Evolutionary conservation across 2,888 invertebrate genomes (phyloP).

Genomic region (Agriopis leucophaearia): DNA sequence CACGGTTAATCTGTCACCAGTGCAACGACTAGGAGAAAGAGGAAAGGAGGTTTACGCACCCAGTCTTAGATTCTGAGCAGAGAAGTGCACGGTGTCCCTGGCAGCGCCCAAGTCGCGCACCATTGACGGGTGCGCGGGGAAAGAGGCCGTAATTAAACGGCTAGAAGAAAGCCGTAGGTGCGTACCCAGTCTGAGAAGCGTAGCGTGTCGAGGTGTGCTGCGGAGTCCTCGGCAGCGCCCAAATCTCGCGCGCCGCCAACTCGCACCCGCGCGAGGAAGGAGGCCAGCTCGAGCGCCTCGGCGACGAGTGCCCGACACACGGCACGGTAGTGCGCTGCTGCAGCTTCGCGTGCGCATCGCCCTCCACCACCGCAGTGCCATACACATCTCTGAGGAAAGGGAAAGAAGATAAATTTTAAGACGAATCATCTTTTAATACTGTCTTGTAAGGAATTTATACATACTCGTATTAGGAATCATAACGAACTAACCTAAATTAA

Average conservation of each 20-base stretch:
- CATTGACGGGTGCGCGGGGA: not conserved
- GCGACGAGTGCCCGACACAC: constrained; percentile 97
- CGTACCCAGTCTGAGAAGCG: constrained; percentile 86
- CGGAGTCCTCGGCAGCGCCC: constrained; percentile 88
- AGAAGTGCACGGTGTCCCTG: not conserved
- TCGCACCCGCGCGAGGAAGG: constrained; percentile 95
- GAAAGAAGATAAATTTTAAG: not conserved
- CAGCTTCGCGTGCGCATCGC: constrained; percentile 84
- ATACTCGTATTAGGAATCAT: no score
- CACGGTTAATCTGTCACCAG: no score
- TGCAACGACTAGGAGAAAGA: no score
- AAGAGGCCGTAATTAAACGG: no score
- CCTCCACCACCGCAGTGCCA: constrained; percentile 82
- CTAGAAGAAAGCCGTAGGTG: no score
- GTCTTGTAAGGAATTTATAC: not conserved
- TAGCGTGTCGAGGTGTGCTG: constrained; percentile 92
- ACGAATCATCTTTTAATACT: not conserved
- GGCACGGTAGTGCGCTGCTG: constrained; percentile 94
- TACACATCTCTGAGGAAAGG: constrained; percentile 70
- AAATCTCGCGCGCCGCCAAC: constrained; percentile 88
- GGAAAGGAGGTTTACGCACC: no score
- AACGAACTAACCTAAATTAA: no score
- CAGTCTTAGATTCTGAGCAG: no score
- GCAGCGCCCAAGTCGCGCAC: not conserved
- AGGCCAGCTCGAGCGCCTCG: constrained; percentile 95